phyloP scores from a whole-genome alignment of 2,113 vertebrate species.

The Zosterops pallidus region DNA sequence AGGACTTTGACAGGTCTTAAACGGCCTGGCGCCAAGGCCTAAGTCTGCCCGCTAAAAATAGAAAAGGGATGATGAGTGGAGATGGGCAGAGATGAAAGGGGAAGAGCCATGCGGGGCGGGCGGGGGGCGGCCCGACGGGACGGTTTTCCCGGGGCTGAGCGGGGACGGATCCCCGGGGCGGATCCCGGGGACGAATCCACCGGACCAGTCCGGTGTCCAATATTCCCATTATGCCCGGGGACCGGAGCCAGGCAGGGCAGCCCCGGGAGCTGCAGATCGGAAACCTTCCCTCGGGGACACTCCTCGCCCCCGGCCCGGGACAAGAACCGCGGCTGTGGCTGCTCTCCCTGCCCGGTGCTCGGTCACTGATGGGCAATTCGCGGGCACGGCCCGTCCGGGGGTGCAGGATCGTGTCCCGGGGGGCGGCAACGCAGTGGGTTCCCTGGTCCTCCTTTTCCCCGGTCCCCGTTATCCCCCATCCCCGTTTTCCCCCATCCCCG shows the following conservation, averaged over 20 bases:
- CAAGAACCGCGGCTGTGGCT: no score
- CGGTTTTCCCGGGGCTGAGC: neutral
- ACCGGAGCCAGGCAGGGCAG: neutral
- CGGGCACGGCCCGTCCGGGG: neutral
- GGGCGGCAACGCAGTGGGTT: rapidly evolving
- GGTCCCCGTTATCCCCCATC: neutral
- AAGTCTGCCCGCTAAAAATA: slow-evolving; percentile 92
- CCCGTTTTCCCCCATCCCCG: no score
- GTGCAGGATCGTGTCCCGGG: no score
- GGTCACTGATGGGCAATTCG: neutral
- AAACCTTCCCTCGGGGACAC: neutral
- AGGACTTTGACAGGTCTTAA: slow-evolving; percentile 97
- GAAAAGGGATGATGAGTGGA: slow-evolving; percentile 83
- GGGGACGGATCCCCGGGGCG: neutral
- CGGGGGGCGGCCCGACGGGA: neutral
- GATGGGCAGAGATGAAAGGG: slow-evolving; percentile 83
- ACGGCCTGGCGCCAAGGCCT: slow-evolving; percentile 93
- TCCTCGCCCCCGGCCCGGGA: neutral
- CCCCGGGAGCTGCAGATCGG: neutral
- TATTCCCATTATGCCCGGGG: neutral
- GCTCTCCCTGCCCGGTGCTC: neutral
- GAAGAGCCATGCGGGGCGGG: slow-evolving; percentile 57
- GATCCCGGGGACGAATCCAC: neutral
- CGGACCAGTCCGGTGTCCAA: no score
- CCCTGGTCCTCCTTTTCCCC: no score